Percentiles rank a stretch among this genome's conserved stretches.
Evolutionary conservation across 2,888 invertebrate species (phyloP).

Genomic region (Zygaena filipendulae): DNA sequence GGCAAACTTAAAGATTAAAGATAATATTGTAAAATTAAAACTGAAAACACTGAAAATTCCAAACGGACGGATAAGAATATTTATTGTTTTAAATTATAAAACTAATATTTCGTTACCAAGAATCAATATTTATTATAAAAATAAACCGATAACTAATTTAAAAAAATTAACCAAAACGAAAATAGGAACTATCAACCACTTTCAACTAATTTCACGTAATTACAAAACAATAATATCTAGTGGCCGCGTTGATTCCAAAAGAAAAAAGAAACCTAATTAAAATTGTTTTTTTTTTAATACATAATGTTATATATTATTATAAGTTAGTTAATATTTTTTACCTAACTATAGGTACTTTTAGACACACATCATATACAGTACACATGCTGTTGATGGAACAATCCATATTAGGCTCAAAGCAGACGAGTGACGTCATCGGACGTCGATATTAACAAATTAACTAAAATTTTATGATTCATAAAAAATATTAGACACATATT

Average conservation of each 20-base stretch:
- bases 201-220: slow-evolving; percentile 26
- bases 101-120: not conserved
- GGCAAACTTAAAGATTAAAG: not conserved
- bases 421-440: too few relatives aligned
- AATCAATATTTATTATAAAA: not conserved
- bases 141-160: slow-evolving; percentile 5
- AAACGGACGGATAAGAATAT: too few relatives aligned
- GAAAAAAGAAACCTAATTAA: slow-evolving; percentile 4
- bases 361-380: too few relatives aligned
- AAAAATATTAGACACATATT: too few relatives aligned
- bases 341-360: too few relatives aligned
- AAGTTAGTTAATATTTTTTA: too few relatives aligned
- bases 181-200: slow-evolving; percentile 62
- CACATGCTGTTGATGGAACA: too few relatives aligned
- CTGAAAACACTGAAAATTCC: slow-evolving; percentile 10
- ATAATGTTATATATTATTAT: too few relatives aligned
- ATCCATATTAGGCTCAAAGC: too few relatives aligned
- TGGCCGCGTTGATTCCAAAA: slow-evolving; percentile 36
- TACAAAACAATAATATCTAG: slow-evolving; percentile 23
- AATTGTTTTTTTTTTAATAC: not conserved
- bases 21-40: not conserved
- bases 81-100: slow-evolving; percentile 2
- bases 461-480: too few relatives aligned
- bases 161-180: slow-evolving; percentile 19
- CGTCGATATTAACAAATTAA: too few relatives aligned